These are phyloP conservation scores for Alentia gelatinosa DNA, from an alignment of 2,888 invertebrate genomes.

Conservation along the genomic window DNA sequence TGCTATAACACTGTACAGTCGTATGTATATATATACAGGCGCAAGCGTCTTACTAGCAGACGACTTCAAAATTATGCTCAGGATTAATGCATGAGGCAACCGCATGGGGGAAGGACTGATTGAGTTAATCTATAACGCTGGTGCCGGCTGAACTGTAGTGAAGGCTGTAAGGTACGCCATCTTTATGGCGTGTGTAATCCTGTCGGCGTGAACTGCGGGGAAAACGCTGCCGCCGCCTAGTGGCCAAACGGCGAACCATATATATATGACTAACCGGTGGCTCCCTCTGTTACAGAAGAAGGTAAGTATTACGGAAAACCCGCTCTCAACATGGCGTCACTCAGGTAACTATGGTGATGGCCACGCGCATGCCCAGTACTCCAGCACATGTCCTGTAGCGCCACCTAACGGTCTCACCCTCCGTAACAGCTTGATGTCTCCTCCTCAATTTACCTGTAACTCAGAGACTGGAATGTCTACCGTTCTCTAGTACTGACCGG, in stretches of 20 bases:
- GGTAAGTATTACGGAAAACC: not conserved
- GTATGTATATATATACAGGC: too few relatives aligned
- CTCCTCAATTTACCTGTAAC: not conserved
- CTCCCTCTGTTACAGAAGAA: slow-evolving; percentile 45
- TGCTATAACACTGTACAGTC: too few relatives aligned
- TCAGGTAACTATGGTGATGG: slow-evolving; percentile 23
- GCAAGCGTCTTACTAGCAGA: too few relatives aligned
- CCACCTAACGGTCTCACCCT: not conserved
- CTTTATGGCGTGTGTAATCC: too few relatives aligned
- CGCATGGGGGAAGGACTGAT: too few relatives aligned
- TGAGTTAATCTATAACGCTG: too few relatives aligned
- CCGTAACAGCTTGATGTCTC: slow-evolving; percentile 27
- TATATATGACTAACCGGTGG: slow-evolving; percentile 32
- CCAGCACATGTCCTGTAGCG: not conserved
- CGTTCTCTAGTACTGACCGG: too few relatives aligned
- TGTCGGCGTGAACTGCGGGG: not conserved
- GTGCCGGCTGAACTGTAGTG: too few relatives aligned
- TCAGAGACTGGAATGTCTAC: too few relatives aligned
- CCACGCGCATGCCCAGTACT: slow-evolving; percentile 32
- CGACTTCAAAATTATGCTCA: too few relatives aligned
- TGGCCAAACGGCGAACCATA: not conserved
- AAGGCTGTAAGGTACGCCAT: too few relatives aligned
- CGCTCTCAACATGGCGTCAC: not conserved
- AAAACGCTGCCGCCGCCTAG: not conserved
- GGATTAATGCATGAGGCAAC: too few relatives aligned